These are phyloP conservation scores for Anguilla pacifica DNA, from an alignment of 2,797 vertebrate genomes.

Conservation along the genomic window DNA sequence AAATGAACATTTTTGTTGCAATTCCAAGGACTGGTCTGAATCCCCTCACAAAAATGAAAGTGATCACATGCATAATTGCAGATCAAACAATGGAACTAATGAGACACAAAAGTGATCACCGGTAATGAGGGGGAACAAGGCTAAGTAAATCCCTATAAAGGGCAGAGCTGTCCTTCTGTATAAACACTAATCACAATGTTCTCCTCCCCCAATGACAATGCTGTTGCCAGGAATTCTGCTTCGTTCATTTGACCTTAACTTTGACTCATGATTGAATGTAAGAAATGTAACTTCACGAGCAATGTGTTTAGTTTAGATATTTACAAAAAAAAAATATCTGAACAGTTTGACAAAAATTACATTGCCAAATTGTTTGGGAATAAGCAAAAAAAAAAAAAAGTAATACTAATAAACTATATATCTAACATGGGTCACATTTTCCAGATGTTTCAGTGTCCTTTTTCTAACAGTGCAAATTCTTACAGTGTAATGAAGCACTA, in stretches of 20 bases:
- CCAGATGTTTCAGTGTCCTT: no score
- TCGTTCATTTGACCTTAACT: neutral
- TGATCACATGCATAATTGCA: neutral
- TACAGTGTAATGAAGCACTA: no score
- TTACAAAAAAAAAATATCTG: no score
- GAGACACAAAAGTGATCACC: neutral
- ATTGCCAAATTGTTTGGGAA: no score
- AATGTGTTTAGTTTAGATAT: neutral
- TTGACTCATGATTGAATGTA: neutral
- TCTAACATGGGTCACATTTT: no score
- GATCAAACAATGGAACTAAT: constrained; percentile 6
- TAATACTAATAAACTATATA: no score
- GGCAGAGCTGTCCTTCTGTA: neutral
- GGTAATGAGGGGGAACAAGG: neutral
- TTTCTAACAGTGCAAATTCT: no score
- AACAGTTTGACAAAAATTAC: no score
- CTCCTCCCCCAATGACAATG: neutral
- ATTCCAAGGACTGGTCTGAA: neutral
- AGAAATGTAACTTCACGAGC: neutral
- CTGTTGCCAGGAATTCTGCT: neutral
- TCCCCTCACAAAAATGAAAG: neutral
- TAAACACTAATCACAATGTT: neutral
- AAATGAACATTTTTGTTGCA: neutral
- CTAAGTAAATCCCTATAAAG: neutral
- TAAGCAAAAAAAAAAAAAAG: no score